Evolutionary conservation across 2,888 invertebrate species (phyloP), one percentile per base, ranked within the genome.

Genomic region (Netelia fuscicornis): DNA sequence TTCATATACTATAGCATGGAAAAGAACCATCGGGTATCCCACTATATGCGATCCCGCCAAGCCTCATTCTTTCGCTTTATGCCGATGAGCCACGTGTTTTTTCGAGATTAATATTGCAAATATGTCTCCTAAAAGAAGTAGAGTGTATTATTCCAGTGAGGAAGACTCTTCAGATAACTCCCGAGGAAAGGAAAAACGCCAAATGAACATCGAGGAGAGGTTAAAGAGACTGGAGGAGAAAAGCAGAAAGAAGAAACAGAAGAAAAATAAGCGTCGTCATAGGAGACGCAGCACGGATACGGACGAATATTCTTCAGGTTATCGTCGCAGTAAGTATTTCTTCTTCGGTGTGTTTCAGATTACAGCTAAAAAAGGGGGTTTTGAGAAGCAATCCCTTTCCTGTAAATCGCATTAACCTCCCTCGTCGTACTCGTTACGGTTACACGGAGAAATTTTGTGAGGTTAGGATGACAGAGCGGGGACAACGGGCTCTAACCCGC

Each of bases 1-100:
- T 75, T 64, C 44, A 52, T 56, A 75, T 75, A 75, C 25, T 54
- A 37, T 52, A 30, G 37, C 30, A 52, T 6, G 52, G 48, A 54
- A 42, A 76, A 75, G 25, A 67, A 67, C 25, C 8, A 23, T 44
- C 44, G 44, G 48, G 48, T 20, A n/a, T 67, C 44, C 48, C 10
- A 23, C 52, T 20, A 54, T 17, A 68, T 25, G 48, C 42, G 6
- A 42, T 23, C 5, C 64, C 6, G 2, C 17, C 68, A 54, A 52
- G 11, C 37, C n/a, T 68, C 48, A 52, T 52, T 68, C 52, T 52
- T 52, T 68, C 25, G 68, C 48, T 68, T 52, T 52, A 30, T 68
- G 25, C 68, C 25, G 30, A 52, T 48, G 23, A 52, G n/a, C 17
- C 25, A 52, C 52, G 20, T 68, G 25, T 25, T 10, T 37, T 37